phyloP scores from a whole-genome alignment of 2,888 invertebrate species.

The Himalopsyche japonica region DNA sequence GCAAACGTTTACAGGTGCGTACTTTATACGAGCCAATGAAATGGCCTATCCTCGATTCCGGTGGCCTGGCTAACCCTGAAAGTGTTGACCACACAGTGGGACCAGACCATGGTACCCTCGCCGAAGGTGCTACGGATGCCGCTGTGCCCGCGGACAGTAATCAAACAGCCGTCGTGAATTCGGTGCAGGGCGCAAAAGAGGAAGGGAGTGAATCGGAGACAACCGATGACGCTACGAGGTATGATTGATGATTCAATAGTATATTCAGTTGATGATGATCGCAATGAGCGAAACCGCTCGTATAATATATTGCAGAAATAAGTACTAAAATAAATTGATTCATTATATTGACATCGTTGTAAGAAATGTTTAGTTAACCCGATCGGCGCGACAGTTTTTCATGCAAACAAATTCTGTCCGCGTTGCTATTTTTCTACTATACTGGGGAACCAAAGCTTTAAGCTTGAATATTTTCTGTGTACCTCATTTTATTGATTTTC shows the following conservation, averaged over 20 bases:
- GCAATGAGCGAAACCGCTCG: too few species aligned
- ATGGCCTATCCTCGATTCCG: conserved; percentile 81
- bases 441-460: too few species aligned
- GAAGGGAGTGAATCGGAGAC: not conserved
- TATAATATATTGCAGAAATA: too few species aligned
- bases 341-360: too few species aligned
- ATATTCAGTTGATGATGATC: too few species aligned
- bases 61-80: not conserved
- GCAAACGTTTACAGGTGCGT: conserved; percentile 65
- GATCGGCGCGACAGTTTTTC: too few species aligned
- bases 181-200: not conserved
- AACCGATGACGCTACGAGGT: not conserved
- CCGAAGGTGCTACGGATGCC: not conserved
- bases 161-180: not conserved
- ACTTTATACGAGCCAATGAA: conserved; percentile 79
- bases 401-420: too few species aligned
- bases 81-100: not conserved
- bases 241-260: not conserved
- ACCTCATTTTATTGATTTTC: too few species aligned
- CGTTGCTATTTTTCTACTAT: too few species aligned
- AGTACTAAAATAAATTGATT: too few species aligned
- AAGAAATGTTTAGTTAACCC: too few species aligned
- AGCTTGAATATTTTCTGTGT: too few species aligned
- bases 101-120: not conserved
- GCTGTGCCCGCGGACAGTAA: not conserved